phyloP scores from a whole-genome alignment of 2,113 vertebrate genomes.

The Menidia beryllina region DNA sequence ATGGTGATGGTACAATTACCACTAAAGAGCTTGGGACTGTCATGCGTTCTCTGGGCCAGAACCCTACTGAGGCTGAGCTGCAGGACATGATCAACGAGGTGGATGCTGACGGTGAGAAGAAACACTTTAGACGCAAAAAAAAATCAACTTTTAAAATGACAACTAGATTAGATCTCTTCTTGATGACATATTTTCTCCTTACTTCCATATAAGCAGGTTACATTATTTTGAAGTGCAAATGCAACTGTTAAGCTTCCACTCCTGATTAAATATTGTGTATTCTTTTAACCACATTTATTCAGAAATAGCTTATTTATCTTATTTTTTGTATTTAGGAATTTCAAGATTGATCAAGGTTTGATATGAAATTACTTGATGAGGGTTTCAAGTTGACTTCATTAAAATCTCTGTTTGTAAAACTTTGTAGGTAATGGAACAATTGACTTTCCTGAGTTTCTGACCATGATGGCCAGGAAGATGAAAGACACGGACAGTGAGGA shows the following conservation, averaged over 20 bases:
- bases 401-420: conserved; percentile 10
- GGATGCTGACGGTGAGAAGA: conserved; percentile 87
- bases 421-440: conserved; percentile 89
- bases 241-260: not conserved
- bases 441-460: conserved; percentile 92
- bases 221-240: not conserved
- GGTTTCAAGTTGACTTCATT: not conserved
- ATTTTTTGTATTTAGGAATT: not conserved
- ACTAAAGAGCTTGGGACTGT: conserved; percentile 93
- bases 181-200: not conserved
- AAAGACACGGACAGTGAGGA: conserved; percentile 94
- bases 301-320: not conserved
- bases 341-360: not conserved
- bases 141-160: not conserved
- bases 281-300: not conserved
- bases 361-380: not conserved
- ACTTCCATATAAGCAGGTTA: not conserved
- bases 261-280: not conserved
- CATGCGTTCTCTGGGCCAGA: conserved; percentile 92
- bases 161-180: not conserved
- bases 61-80: conserved; percentile 91
- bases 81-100: conserved; percentile 96
- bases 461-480: conserved; percentile 96
- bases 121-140: not conserved
- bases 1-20: conserved; percentile 92